Evolutionary conservation across 2,113 vertebrate genomes (phyloP).

Genomic region (Oxygymnocypris stewartii): DNA sequence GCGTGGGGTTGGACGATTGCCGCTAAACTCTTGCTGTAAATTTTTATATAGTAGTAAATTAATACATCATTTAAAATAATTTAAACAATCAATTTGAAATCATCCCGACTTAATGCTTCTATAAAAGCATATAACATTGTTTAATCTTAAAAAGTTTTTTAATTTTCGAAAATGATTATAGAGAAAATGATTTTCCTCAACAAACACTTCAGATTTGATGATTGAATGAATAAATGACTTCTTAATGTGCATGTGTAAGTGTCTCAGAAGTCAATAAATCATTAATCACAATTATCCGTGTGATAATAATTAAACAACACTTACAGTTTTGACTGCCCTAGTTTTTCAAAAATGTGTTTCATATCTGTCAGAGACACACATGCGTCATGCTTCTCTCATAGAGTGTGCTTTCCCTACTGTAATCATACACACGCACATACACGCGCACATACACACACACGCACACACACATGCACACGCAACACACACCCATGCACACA

Average conservation of each 20-base stretch:
- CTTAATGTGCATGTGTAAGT: not conserved
- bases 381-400: not conserved
- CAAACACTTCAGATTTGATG: not conserved
- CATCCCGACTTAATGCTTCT: too few relatives aligned
- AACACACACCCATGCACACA: too few relatives aligned
- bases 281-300: not conserved
- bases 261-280: not conserved
- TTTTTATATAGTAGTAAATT: not conserved
- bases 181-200: not conserved
- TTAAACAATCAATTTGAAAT: not conserved
- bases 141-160: not conserved
- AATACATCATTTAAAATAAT: not conserved
- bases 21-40: too few relatives aligned
- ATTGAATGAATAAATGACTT: not conserved
- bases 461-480: too few relatives aligned
- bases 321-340: not conserved
- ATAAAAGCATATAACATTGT: not conserved
- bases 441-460: not conserved
- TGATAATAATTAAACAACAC: not conserved
- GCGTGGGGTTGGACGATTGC: too few relatives aligned
- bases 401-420: not conserved
- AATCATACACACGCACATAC: not conserved
- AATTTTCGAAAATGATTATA: not conserved
- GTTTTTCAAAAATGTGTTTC: not conserved
- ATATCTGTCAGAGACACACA: conserved; percentile 2